These are phyloP conservation scores for Noctua janthina DNA, from an alignment of 2,888 invertebrate genomes.

Conservation along the genomic window DNA sequence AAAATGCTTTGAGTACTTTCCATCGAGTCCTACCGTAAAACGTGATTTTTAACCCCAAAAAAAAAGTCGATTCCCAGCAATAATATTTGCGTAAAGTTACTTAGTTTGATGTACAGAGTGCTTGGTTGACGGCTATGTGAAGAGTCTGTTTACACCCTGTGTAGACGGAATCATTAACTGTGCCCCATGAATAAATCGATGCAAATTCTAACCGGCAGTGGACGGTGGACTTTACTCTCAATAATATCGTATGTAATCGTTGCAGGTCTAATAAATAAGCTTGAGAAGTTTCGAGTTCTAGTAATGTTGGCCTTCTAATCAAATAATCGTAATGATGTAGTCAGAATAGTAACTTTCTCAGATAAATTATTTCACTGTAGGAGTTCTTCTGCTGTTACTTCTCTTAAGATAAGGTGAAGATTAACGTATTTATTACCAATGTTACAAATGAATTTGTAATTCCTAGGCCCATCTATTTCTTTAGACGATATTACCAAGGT, in stretches of 20 bases:
- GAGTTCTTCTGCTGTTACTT: no score
- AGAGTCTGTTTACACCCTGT: no score
- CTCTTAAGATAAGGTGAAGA: not conserved
- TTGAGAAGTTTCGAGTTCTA: no score
- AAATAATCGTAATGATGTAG: not conserved
- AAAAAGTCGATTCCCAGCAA: no score
- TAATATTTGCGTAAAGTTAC: no score
- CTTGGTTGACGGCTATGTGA: no score
- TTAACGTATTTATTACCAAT: not conserved
- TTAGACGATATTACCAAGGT: not conserved
- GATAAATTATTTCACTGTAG: not conserved
- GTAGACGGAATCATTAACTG: not conserved
- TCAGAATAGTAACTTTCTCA: not conserved
- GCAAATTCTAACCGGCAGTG: not conserved
- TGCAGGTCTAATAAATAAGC: not conserved
- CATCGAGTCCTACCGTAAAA: no score
- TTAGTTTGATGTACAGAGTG: no score
- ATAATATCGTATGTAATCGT: no score
- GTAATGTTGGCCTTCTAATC: not conserved
- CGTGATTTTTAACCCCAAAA: no score
- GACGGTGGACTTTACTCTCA: not conserved
- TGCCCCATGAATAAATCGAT: not conserved
- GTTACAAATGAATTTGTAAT: constrained; percentile 7
- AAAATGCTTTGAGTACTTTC: no score
- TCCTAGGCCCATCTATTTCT: not conserved